Conservation (phyloP, 2,113 vertebrate genomes). For the Chaenocephalus aceratus region DNA sequence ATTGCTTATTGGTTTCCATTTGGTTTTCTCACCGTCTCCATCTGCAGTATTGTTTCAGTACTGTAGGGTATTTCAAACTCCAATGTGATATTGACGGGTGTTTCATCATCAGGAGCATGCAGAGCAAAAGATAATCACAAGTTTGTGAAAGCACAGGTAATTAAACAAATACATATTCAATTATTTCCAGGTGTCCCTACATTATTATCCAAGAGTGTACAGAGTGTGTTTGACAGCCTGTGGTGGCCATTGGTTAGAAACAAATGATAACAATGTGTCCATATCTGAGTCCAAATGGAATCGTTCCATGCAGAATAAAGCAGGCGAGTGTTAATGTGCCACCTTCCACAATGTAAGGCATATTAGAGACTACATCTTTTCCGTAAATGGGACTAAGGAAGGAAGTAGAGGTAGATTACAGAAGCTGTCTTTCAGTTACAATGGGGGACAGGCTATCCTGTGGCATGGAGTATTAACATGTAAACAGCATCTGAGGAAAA, state of each 20-base stretch:
- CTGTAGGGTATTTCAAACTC: background rate
- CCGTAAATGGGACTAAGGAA: conserved; percentile 1
- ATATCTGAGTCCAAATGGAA: conserved; percentile 42
- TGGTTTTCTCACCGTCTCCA: background rate
- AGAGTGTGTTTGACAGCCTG: conserved; percentile 44
- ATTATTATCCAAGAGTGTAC: conserved; percentile 1
- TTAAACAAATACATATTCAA: background rate
- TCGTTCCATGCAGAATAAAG: conserved; percentile 15
- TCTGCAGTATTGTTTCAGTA: background rate
- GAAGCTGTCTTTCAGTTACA: background rate
- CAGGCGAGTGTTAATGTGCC: conserved; percentile 21
- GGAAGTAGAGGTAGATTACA: background rate
- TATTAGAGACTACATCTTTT: background rate
- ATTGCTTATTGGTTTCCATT: background rate
- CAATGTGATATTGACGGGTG: background rate
- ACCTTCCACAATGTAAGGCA: conserved; percentile 10
- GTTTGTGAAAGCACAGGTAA: background rate
- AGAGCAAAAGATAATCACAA: background rate
- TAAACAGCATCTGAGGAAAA: background rate
- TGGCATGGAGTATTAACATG: background rate
- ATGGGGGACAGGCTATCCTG: background rate
- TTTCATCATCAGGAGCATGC: background rate
- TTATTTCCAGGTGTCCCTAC: conserved; percentile 4
- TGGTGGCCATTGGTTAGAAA: conserved; percentile 42
- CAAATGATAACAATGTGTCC: conserved; percentile 26